Evolutionary conservation across 2,113 vertebrate species (phyloP).

Genomic region (Phoenicopterus ruber): DNA sequence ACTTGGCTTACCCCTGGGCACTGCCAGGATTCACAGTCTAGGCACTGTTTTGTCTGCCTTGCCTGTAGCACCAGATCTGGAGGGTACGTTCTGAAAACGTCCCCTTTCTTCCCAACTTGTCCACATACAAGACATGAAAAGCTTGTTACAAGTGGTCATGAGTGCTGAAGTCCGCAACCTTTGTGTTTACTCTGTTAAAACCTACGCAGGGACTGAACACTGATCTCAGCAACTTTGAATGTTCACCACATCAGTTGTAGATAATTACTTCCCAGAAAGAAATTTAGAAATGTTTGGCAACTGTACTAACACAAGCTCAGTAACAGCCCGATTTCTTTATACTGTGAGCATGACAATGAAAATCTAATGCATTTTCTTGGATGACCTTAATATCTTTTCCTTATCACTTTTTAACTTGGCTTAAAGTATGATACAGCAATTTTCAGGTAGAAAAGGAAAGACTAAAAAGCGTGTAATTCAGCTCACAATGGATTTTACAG

Average conservation of each 20-base stretch:
- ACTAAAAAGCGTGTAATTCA: constrained; percentile 61
- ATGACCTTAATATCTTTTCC: neutral
- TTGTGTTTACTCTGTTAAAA: neutral
- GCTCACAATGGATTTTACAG: constrained; percentile 56
- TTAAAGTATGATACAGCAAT: constrained; percentile 44
- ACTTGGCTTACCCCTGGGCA: neutral
- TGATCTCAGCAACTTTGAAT: neutral
- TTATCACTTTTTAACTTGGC: constrained; percentile 7
- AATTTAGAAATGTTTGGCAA: neutral
- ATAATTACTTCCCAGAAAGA: neutral
- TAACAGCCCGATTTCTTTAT: neutral
- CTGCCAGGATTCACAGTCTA: neutral
- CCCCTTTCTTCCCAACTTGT: neutral
- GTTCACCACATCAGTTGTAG: neutral
- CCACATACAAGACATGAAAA: neutral
- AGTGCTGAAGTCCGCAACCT: neutral
- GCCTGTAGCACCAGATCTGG: neutral
- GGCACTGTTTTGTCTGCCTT: neutral
- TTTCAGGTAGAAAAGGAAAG: constrained; percentile 54
- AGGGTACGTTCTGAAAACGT: neutral
- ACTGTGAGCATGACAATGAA: neutral
- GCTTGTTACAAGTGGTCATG: neutral
- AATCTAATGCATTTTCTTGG: neutral
- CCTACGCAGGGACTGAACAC: neutral
- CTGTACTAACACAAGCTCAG: neutral